Base-by-base conservation (phyloP, 2,113 vertebrate genomes). In the Microcebus murinus region DNA sequence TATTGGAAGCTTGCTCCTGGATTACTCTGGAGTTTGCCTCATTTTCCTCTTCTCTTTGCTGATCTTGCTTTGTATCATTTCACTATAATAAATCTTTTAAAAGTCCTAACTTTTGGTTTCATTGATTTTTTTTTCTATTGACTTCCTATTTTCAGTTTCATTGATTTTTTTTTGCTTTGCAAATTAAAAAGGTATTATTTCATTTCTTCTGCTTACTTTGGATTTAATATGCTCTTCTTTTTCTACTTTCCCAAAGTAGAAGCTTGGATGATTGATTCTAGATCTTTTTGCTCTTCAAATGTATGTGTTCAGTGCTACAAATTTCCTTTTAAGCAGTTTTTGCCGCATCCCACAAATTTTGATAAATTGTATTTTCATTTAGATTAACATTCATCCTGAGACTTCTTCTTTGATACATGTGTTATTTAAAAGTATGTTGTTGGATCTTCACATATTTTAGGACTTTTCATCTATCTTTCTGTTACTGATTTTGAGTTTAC, bases 311-410 rank as follows among this genome's bases (percentile, higher is more conserved):
- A 48, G 8, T 89, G 39, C 3, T 73, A 20, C 73, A 36, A 76
- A 18, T 67, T 59, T 84, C 29, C 84, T n/a, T 88, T 34, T 70
- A 50, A 88, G 48, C 45, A 39, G 52, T 10, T 63, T 89, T 89
- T 85, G 14, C 55, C 71, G 20, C 3, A 65, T 86, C 27, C n/a
- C 52, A 29, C 31, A 68, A 50, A 39, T 70, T 94, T 95, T 76
- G 50, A 8, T 77, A 50, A 85, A 3, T 82, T 86, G 6, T 63
- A 55, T 92, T 89, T 89, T 92, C 29, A 15, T 21, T 73, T 86
- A 55, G 31, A 85, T 94, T 91, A 83, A 89, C 76, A 70, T 74
- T 95, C 92, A 27, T 87, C 77, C 83, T 25, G 20, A 89, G 84
- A 59, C 21, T 39, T 82, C 23, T 79, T 87, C 55, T 95, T 90